Conservation (phyloP, 2,113 vertebrate species). For the Proteles cristata region DNA sequence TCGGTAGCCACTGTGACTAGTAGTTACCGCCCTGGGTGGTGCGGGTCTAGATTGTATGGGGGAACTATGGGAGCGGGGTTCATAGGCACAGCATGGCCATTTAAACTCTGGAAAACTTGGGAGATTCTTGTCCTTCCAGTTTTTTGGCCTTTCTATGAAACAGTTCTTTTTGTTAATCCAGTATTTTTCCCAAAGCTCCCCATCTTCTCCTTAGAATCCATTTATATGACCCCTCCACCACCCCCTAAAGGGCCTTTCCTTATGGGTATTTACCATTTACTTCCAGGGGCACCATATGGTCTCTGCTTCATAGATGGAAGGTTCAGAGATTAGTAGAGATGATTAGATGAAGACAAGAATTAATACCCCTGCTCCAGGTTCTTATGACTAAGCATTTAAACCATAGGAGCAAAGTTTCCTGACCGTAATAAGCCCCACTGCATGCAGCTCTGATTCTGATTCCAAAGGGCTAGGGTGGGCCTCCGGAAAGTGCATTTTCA, state of each 20-base stretch:
- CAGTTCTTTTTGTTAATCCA: not conserved
- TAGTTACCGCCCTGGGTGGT: fast-evolving
- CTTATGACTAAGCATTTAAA: not conserved
- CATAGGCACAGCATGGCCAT: too few species aligned
- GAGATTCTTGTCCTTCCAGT: not conserved
- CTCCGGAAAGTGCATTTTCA: not conserved
- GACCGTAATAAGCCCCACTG: not conserved
- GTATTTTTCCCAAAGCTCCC: not conserved
- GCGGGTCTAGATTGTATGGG: not conserved
- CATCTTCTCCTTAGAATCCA: not conserved
- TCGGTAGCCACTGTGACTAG: fast-evolving
- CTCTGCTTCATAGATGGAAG: not conserved
- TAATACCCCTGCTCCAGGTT: too few species aligned
- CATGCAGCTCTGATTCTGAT: not conserved
- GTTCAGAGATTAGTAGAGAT: not conserved
- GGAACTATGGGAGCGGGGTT: not conserved
- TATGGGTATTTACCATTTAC: not conserved
- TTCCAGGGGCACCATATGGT: not conserved
- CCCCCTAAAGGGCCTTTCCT: not conserved
- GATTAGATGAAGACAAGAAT: not conserved
- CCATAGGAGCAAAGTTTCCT: not conserved
- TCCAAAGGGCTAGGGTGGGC: not conserved
- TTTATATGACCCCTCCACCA: not conserved
- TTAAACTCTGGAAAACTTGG: not conserved
- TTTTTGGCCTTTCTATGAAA: not conserved